phyloP scores from a whole-genome alignment of 2,797 vertebrate genomes.

The Monodelphis domestica region DNA sequence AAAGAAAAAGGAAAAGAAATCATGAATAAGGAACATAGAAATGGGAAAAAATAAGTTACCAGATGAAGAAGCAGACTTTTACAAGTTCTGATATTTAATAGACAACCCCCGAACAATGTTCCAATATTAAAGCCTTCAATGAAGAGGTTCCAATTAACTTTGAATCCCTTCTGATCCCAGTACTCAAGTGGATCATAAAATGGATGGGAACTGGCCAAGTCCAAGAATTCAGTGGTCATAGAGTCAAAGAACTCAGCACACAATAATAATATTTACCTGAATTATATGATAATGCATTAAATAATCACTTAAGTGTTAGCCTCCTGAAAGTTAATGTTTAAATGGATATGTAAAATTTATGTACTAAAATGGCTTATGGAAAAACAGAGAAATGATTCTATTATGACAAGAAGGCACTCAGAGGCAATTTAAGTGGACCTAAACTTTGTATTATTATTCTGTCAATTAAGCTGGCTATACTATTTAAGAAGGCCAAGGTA shows the following conservation, averaged over 20 bases:
- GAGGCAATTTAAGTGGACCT: background rate
- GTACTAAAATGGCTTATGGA: background rate
- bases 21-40: background rate
- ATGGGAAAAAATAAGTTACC: background rate
- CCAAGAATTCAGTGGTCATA: background rate
- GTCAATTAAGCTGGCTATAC: background rate
- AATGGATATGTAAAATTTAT: background rate
- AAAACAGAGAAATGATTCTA: background rate
- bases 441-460: background rate
- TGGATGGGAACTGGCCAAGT: background rate
- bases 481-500: background rate
- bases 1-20: background rate
- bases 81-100: background rate
- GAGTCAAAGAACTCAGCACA: background rate
- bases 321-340: background rate
- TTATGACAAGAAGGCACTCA: background rate
- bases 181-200: too few species aligned
- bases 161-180: background rate
- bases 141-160: background rate
- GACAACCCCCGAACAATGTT: background rate
- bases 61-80: background rate
- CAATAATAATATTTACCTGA: background rate
- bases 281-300: constrained; percentile 1
- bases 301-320: background rate
- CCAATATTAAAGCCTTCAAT: background rate